These are phyloP conservation scores for Anolis sagrei DNA, from an alignment of 2,113 vertebrate genomes.

Conservation along the genomic window DNA sequence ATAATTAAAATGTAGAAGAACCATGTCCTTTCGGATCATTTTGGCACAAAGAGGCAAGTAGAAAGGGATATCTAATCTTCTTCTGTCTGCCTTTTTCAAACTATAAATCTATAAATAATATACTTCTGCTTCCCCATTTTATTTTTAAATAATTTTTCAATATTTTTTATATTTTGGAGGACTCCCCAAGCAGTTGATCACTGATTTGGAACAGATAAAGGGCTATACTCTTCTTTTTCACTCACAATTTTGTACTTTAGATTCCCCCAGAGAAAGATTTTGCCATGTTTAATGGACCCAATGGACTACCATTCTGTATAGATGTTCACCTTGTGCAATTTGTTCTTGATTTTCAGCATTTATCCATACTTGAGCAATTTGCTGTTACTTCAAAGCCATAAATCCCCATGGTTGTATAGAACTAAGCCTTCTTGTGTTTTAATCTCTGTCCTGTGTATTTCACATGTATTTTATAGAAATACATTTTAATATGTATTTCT, in stretches of 20 bases:
- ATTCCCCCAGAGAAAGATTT: not conserved
- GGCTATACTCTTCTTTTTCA: not conserved
- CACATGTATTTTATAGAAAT: too few relatives aligned
- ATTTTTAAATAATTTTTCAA: not conserved
- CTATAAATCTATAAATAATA: too few relatives aligned
- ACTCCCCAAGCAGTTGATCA: not conserved
- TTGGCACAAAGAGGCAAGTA: too few relatives aligned
- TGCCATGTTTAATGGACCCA: too few relatives aligned
- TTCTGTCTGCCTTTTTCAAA: too few relatives aligned
- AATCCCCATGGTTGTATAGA: not conserved
- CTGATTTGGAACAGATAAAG: not conserved
- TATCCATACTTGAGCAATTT: not conserved
- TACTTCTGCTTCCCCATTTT: too few relatives aligned
- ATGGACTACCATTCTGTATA: not conserved
- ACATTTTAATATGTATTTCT: too few relatives aligned
- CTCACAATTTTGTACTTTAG: not conserved
- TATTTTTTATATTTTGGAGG: not conserved
- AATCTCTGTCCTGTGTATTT: too few relatives aligned
- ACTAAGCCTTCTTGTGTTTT: not conserved
- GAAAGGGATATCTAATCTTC: too few relatives aligned
- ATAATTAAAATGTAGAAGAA: not conserved
- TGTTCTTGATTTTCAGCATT: not conserved
- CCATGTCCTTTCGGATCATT: not conserved
- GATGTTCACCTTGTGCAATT: not conserved
- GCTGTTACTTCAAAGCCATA: not conserved